phyloP scores from a whole-genome alignment of 2,888 invertebrate species.

The Agelastica alni region DNA sequence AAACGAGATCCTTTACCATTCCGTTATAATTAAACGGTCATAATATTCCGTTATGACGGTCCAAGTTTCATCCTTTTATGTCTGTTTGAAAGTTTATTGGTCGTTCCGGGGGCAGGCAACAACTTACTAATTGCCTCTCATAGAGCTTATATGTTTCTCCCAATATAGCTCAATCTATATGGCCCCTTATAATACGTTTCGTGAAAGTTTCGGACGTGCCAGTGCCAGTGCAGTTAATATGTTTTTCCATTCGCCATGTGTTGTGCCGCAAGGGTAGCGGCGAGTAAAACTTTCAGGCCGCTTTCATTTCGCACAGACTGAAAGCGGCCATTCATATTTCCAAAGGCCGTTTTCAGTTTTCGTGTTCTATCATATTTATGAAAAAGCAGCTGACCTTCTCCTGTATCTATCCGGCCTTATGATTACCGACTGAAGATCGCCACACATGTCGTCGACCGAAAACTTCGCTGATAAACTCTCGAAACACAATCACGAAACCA shows the following conservation, averaged over 20 bases:
- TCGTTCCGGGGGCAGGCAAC: constrained; percentile 4
- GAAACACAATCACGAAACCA: constrained; percentile 51
- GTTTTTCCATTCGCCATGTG: constrained; percentile 44
- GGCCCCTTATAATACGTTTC: constrained; percentile 47
- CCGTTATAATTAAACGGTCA: no score
- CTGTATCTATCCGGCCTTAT: constrained; percentile 30
- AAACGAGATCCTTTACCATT: no score
- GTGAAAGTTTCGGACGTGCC: constrained; percentile 51
- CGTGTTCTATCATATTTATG: constrained; percentile 8
- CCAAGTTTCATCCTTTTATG: constrained; percentile 3
- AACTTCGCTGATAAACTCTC: constrained; percentile 46
- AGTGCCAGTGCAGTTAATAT: constrained; percentile 51
- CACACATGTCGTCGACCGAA: constrained; percentile 43
- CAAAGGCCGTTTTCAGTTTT: constrained; percentile 13
- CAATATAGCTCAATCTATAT: constrained; percentile 39
- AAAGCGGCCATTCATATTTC: constrained; percentile 21
- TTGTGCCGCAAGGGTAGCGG: constrained; percentile 18
- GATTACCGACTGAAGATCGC: constrained; percentile 43
- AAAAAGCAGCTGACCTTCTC: constrained; percentile 25
- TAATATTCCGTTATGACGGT: background rate
- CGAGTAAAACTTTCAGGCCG: constrained; percentile 33
- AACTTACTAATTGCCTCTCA: constrained; percentile 21
- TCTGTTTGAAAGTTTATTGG: constrained; percentile 20
- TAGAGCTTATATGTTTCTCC: constrained; percentile 26
- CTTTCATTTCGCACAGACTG: constrained; percentile 31